Evolutionary conservation across 2,888 invertebrate genomes (phyloP).

Genomic region (Tetramorium bicarinatum): DNA sequence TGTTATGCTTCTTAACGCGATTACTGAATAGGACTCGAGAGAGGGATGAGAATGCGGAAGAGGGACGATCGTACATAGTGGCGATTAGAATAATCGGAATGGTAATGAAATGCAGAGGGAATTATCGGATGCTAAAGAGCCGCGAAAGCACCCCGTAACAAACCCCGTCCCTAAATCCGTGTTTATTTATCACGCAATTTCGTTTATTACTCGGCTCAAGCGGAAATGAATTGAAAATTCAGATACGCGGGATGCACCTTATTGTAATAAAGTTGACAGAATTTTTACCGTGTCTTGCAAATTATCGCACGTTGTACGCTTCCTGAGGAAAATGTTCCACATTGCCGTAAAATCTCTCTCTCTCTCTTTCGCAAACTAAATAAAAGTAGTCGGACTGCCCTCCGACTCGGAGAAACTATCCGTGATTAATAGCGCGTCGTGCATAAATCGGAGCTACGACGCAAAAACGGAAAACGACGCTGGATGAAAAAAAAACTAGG

Average conservation of each 20-base stretch:
- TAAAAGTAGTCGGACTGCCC: neutral
- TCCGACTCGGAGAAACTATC: neutral
- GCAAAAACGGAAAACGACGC: neutral
- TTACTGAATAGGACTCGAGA: slow-evolving; percentile 74
- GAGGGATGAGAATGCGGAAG: slow-evolving; percentile 50
- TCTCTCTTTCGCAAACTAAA: neutral
- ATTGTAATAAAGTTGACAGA: neutral
- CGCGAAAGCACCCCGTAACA: slow-evolving; percentile 53
- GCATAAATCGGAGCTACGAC: neutral
- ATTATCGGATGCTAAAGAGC: slow-evolving; percentile 79
- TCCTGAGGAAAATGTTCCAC: neutral
- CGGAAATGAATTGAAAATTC: slow-evolving; percentile 61
- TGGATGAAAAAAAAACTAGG: neutral
- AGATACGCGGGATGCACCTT: neutral
- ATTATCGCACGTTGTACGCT: neutral
- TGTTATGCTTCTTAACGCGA: slow-evolving; percentile 74
- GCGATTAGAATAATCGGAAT: slow-evolving; percentile 68
- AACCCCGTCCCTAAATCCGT: slow-evolving; percentile 54
- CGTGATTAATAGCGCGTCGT: slow-evolving; percentile 13
- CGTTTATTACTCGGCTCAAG: slow-evolving; percentile 65
- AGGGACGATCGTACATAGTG: slow-evolving; percentile 64
- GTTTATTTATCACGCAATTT: slow-evolving; percentile 73
- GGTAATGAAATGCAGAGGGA: slow-evolving; percentile 72
- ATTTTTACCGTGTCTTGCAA: neutral
- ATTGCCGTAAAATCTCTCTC: neutral